Base-by-base conservation (phyloP, 2,888 invertebrate genomes). In the Phaonia tiefii region DNA sequence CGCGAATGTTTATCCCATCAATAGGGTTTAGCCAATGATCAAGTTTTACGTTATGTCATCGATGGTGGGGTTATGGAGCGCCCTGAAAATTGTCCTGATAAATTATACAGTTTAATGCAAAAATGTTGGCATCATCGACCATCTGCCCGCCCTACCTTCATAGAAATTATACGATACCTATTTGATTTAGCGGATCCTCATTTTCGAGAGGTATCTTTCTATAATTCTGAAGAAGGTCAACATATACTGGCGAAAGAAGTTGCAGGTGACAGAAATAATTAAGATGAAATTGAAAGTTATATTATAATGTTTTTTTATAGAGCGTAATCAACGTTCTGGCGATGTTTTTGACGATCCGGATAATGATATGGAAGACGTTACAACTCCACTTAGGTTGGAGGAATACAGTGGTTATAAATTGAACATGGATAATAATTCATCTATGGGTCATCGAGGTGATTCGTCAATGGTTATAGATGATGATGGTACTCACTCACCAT, bases 81-180 rank as follows among this genome's bases (percentile, higher is more conserved):
- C 80, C 99, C 99, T 0, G 97, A 97, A 90, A 96, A 97, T 90
- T 99, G 99, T 91, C 98, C 99, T 1, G 96, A 97, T 88, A 94
- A 95, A 86, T 92, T 99, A 89, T 98, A 97, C 91, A 93, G 94
- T 84, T 92, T 99, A 83, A 99, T 99, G 99, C 93, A 94, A 84
- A 93, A 93, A 83, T 99, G 98, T 90, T 99, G 99, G 99, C 93
- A 95, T 86, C 96, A 96, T 90, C 94, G 96, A 85, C 94, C 96
- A 0, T 91, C 92, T 42, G 92, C 93, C 69, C 92, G 99, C 76
- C 99, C 99, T 26, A 92, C 95, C 75, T 99, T 99, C 92, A 92
- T 96, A 86, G 94, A 94, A 83, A 94, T 97, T 20, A 95, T 96
- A 85, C 93, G 94, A 3, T 93, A 94, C 88, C 91, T 98, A 79